phyloP scores from a whole-genome alignment of 30 jellyfish, hydroid and myxozoan genomes.

The Euphysa ruthae region DNA sequence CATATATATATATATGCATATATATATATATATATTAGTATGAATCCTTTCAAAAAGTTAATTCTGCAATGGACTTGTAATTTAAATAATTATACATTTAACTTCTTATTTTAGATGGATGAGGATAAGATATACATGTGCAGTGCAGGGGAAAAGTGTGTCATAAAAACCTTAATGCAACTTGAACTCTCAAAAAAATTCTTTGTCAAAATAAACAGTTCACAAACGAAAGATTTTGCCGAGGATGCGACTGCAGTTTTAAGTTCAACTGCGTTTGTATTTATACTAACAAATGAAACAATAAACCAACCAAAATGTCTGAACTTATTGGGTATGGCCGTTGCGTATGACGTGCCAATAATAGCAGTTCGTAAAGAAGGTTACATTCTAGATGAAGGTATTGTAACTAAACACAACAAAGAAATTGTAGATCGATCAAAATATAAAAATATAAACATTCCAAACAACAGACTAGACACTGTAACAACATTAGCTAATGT shows the following conservation, averaged over 20 bases:
- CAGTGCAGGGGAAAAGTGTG: background rate
- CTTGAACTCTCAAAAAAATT: constrained; percentile 39
- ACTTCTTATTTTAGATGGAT: too few relatives aligned
- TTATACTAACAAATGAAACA: constrained; percentile 31
- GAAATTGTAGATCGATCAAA: constrained; percentile 54
- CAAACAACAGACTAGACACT: background rate
- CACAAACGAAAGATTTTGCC: constrained; percentile 28
- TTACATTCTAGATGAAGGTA: constrained; percentile 40
- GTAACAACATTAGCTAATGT: constrained; percentile 21
- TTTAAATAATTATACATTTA: background rate
- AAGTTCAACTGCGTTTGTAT: constrained; percentile 61
- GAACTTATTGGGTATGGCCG: constrained; percentile 79
- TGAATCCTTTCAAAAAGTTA: background rate
- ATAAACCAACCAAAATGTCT: constrained; percentile 40
- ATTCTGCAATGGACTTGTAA: background rate
- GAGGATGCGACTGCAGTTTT: constrained; percentile 56
- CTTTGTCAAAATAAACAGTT: constrained; percentile 55
- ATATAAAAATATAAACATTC: background rate
- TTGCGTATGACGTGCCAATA: constrained; percentile 68
- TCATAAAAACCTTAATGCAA: constrained; percentile 2
- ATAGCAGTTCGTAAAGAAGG: constrained; percentile 54
- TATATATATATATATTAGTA: background rate
- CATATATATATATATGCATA: background rate
- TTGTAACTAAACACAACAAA: constrained; percentile 45
- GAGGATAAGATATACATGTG: constrained; percentile 2